Evolutionary conservation across 2,888 invertebrate genomes (phyloP).

Genomic region (Lepetodrilus schrolli): DNA sequence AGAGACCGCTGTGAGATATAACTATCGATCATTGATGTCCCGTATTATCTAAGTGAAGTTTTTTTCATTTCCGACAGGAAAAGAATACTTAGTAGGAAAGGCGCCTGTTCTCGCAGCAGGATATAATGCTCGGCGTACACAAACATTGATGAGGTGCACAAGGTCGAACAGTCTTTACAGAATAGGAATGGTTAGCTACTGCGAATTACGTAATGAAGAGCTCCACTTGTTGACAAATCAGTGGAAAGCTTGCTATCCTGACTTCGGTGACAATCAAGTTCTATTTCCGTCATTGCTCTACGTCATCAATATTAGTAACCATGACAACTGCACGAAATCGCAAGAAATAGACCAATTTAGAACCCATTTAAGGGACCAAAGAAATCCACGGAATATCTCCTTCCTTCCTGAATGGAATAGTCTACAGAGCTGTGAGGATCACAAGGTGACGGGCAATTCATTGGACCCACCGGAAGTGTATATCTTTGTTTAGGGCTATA

Average conservation of each 20-base stretch:
- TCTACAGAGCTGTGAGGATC: neutral
- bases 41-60: too few relatives aligned
- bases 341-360: slow-evolving; percentile 15
- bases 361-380: neutral
- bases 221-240: neutral
- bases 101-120: too few relatives aligned
- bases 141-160: too few relatives aligned
- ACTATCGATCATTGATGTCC: too few relatives aligned
- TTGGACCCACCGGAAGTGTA: neutral
- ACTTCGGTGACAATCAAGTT: neutral
- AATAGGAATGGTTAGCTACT: too few relatives aligned
- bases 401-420: slow-evolving; percentile 12
- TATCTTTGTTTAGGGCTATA: too few relatives aligned
- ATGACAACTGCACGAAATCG: slow-evolving; percentile 5
- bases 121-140: too few relatives aligned
- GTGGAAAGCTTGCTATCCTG: neutral
- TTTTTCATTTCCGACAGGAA: too few relatives aligned
- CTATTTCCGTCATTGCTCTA: slow-evolving; percentile 8
- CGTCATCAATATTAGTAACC: slow-evolving; percentile 7
- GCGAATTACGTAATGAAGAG: slow-evolving; percentile 7
- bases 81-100: too few relatives aligned
- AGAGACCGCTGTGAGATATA: too few relatives aligned
- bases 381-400: slow-evolving; percentile 13
- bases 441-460: neutral
- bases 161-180: too few relatives aligned